phyloP scores from a whole-genome alignment of 1,140 invertebrate genomes.

The Euura saliciscinereae region DNA sequence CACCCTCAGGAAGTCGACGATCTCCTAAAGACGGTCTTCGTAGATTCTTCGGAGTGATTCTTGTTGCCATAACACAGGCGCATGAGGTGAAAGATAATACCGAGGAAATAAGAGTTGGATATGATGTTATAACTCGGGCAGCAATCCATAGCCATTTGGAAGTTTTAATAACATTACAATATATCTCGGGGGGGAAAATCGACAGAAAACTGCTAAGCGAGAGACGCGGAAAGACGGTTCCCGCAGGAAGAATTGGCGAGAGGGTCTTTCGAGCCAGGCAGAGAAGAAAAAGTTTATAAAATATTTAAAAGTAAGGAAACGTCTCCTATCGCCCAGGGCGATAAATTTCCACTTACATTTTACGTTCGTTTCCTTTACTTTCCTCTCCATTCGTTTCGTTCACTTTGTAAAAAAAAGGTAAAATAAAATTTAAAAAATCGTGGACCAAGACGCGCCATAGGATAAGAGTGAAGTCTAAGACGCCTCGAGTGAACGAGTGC shows the following conservation, averaged over 20 bases:
- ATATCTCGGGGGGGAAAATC: constrained; percentile 53
- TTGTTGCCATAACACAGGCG: constrained; percentile 32
- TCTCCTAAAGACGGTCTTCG: background rate
- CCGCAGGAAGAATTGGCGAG: constrained; percentile 24
- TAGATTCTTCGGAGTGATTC: background rate
- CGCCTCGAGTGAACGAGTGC: background rate
- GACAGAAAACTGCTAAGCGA: constrained; percentile 39
- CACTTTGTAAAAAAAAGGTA: background rate
- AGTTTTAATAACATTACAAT: constrained; percentile 60
- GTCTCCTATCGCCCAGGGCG: constrained; percentile 59
- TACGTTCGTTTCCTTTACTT: constrained; percentile 58
- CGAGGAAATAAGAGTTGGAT: background rate
- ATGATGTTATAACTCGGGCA: constrained; percentile 37
- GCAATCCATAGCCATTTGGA: constrained; percentile 55
- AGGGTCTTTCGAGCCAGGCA: constrained; percentile 30
- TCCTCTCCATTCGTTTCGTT: constrained; percentile 43
- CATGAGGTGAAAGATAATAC: constrained; percentile 7
- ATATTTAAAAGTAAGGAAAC: constrained; percentile 63
- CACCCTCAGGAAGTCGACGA: background rate
- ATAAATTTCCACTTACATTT: constrained; percentile 63
- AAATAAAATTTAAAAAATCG: constrained; percentile 23
- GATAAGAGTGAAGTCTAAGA: constrained; percentile 11
- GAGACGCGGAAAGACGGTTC: constrained; percentile 13
- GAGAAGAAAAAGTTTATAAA: constrained; percentile 59
- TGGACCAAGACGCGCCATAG: constrained; percentile 20